Evolutionary conservation across 2,888 invertebrate species (phyloP).

Genomic region (Tineola bisselliella): DNA sequence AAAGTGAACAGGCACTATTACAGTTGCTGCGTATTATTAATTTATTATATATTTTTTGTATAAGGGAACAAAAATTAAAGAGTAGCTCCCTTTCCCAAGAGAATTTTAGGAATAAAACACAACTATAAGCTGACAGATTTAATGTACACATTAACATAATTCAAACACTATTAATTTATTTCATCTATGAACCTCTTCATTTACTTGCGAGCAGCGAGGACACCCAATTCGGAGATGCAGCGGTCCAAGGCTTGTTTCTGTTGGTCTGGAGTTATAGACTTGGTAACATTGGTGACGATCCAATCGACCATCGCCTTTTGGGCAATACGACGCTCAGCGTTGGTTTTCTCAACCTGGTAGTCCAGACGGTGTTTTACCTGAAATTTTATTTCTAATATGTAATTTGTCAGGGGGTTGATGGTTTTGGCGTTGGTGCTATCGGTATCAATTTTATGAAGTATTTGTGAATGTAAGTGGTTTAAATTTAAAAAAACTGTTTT

Average conservation of each 20-base stretch:
- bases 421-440: too few relatives aligned
- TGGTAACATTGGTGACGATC: slow-evolving; percentile 85
- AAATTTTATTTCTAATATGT: slow-evolving; percentile 17
- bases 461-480: too few relatives aligned
- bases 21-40: too few relatives aligned
- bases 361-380: slow-evolving; percentile 88
- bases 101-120: background rate
- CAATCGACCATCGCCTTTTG: slow-evolving; percentile 96
- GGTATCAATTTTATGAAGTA: too few relatives aligned
- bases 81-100: too few relatives aligned
- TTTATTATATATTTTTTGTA: too few relatives aligned
- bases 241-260: slow-evolving; percentile 89
- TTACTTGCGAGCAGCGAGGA: slow-evolving; percentile 66
- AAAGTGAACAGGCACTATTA: too few relatives aligned
- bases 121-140: background rate
- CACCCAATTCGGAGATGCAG: slow-evolving; percentile 87
- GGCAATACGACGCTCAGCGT: slow-evolving; percentile 82
- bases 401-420: too few relatives aligned
- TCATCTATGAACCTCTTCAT: background rate
- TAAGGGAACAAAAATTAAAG: too few relatives aligned
- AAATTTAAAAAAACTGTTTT: too few relatives aligned
- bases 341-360: slow-evolving; percentile 89
- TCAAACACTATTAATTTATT: too few relatives aligned
- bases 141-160: background rate
- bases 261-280: slow-evolving; percentile 92